Conservation (phyloP, 2,113 vertebrate species). For the Trachemys scripta region DNA sequence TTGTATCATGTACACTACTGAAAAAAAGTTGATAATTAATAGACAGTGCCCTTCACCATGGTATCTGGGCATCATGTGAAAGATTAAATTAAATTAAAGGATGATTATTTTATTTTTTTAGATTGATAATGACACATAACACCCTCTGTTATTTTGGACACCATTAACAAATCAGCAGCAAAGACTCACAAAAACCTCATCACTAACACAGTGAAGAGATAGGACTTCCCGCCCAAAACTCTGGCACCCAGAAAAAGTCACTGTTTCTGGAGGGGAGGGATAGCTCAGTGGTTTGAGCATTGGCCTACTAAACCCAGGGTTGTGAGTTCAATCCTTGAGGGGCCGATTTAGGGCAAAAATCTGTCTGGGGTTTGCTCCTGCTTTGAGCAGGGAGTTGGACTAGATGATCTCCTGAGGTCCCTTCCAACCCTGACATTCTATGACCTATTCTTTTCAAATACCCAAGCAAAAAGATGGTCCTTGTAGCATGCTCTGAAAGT, state of each 20-base stretch:
- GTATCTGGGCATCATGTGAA: background rate
- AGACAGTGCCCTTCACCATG: background rate
- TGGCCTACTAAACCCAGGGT: too few relatives aligned
- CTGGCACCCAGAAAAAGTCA: background rate
- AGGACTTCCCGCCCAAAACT: background rate
- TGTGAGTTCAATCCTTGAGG: too few relatives aligned
- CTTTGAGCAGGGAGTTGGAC: too few relatives aligned
- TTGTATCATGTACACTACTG: background rate
- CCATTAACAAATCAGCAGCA: background rate
- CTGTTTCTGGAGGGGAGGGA: rapidly evolving
- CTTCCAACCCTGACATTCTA: background rate
- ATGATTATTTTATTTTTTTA: background rate
- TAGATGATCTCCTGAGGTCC: too few relatives aligned
- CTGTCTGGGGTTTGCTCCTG: too few relatives aligned
- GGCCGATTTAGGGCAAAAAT: too few relatives aligned
- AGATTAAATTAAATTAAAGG: background rate
- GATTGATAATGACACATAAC: background rate
- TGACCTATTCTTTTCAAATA: background rate
- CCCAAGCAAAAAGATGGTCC: background rate
- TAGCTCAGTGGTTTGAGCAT: too few relatives aligned
- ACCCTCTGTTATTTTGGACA: background rate
- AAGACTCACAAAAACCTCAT: slow-evolving; percentile 2
- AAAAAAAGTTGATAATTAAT: slow-evolving; percentile 22
- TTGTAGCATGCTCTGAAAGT: background rate
- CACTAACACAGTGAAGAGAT: background rate